Evolutionary conservation across 1,140 invertebrate species (phyloP).

Genomic region (Cherax quadricarinatus): DNA sequence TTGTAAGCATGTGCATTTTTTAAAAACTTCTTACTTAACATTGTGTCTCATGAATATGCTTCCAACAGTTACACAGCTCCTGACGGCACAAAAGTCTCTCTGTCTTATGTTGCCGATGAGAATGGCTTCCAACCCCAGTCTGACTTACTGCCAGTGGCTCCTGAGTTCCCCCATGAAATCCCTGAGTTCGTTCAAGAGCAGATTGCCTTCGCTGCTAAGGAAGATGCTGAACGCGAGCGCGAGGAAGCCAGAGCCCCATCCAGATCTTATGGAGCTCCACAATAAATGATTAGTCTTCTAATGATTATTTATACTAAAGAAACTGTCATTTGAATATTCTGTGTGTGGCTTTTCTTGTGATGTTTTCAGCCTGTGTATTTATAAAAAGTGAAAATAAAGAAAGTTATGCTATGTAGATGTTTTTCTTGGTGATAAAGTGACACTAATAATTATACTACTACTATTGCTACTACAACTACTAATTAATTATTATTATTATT

Average conservation of each 20-base stretch:
- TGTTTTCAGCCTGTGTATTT: too few species aligned
- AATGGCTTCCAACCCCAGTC: constrained; percentile 44
- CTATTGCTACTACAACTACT: too few species aligned
- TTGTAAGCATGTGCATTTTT: too few species aligned
- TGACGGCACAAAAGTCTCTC: constrained; percentile 2
- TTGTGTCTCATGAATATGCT: not conserved
- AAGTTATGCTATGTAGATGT: not conserved
- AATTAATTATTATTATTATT: too few species aligned
- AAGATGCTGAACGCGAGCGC: not conserved
- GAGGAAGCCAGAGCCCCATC: too few species aligned
- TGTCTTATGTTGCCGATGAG: constrained; percentile 35
- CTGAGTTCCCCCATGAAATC: not conserved
- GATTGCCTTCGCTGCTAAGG: not conserved
- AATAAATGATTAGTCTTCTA: not conserved
- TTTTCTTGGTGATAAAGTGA: not conserved
- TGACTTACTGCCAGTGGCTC: constrained; percentile 40
- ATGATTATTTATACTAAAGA: not conserved
- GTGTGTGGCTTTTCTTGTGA: too few species aligned
- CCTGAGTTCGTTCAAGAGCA: not conserved
- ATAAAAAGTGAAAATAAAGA: too few species aligned
- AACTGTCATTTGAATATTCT: too few species aligned
- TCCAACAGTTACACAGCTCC: constrained; percentile 31
- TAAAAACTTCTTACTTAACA: too few species aligned
- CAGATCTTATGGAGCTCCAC: not conserved
- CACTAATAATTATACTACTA: too few species aligned